Conservation (phyloP, 2,888 invertebrate species). For the Choreutis nemorana region DNA sequence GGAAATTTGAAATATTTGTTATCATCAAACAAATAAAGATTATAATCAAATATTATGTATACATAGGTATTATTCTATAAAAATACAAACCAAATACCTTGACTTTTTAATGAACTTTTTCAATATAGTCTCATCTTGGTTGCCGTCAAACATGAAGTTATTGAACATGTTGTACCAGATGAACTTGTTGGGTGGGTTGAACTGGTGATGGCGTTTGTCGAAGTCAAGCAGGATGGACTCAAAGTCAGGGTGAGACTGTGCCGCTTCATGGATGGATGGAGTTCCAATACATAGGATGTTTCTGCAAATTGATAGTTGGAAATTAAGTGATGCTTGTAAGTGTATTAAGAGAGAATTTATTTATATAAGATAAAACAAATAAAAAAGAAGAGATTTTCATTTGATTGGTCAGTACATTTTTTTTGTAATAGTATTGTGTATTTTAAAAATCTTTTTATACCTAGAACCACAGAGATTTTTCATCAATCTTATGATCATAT, state of each 20-base stretch:
- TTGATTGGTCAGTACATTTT: background rate
- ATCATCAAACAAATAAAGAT: no score
- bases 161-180: conserved; percentile 93
- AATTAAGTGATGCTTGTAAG: no score
- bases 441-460: no score
- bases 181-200: conserved; percentile 71
- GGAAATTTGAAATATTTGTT: no score
- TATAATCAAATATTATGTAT: no score
- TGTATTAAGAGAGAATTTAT: no score
- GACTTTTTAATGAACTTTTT: conserved; percentile 68
- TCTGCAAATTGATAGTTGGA: conserved; percentile 35
- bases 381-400: background rate
- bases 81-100: no score
- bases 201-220: conserved; percentile 76
- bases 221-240: conserved; percentile 80
- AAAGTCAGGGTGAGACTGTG: conserved; percentile 37
- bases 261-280: conserved; percentile 81
- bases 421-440: no score
- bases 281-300: conserved; percentile 87
- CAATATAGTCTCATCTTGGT: conserved; percentile 63
- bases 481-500: no score
- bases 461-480: no score
- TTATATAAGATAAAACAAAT: conserved; percentile 1
- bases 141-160: conserved; percentile 79
- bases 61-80: no score